Evolutionary conservation across 2,797 vertebrate genomes (phyloP).

Genomic region (Melopsittacus undulatus): DNA sequence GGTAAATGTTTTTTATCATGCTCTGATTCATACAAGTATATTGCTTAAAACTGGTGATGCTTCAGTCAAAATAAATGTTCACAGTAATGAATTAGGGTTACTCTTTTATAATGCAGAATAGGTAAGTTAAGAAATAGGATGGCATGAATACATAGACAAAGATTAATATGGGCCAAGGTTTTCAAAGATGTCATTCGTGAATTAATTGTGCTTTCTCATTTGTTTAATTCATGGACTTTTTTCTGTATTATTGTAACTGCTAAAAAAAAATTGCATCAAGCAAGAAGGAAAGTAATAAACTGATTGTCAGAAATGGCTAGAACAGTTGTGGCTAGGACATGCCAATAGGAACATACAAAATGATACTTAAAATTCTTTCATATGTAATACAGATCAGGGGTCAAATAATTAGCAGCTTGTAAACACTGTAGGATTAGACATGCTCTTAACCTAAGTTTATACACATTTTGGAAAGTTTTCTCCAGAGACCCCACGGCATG

Average conservation of each 20-base stretch:
- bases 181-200: slow-evolving; percentile 11
- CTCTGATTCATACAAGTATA: slow-evolving; percentile 50
- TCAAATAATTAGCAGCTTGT: background rate
- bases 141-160: slow-evolving; percentile 16
- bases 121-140: slow-evolving; percentile 39
- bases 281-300: background rate
- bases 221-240: background rate
- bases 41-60: slow-evolving; percentile 46
- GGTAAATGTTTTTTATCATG: slow-evolving; percentile 59
- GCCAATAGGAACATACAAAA: background rate
- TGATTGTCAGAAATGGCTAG: background rate
- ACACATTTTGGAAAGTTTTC: background rate
- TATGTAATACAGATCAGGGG: background rate
- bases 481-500: background rate
- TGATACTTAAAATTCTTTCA: background rate
- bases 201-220: slow-evolving; percentile 5
- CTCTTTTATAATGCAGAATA: slow-evolving; percentile 54
- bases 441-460: background rate
- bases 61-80: slow-evolving; percentile 66
- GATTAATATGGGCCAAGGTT: background rate
- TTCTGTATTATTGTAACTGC: background rate
- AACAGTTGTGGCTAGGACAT: background rate
- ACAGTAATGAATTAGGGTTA: slow-evolving; percentile 52
- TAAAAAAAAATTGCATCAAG: background rate
- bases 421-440: background rate